Evolutionary conservation across 2,888 invertebrate genomes (phyloP), one percentile per base, ranked within the genome.

Genomic region (Malthinus flaveolus): DNA sequence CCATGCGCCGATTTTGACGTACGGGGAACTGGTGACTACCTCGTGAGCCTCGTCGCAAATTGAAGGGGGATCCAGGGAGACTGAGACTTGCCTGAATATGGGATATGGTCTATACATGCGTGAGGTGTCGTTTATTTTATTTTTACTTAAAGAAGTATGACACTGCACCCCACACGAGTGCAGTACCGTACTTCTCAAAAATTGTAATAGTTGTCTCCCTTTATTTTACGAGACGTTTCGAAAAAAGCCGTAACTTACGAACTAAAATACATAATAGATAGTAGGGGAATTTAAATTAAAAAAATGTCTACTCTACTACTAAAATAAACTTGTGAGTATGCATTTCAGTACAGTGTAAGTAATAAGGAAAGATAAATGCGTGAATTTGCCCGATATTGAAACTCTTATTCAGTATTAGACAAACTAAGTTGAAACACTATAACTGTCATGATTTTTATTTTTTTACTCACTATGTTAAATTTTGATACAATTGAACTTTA

Each of bases 41-140:
- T 70, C 93, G 87, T 72, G 93, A 94, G 68, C 91, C 92, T 70
- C 95, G 88, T 64, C 96, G 89, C 73, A 91, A 84, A 83, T 93
- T 93, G 87, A 95, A 96, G 71, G 97, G 97, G 71, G 97, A 97
- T 72, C 96, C 96, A 73, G 97, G 97, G 78, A 97, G 88, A 81
- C 96, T 97, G 79, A 95, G 87, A 81, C 96, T 97, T 77, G 95
- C 93, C 96, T 97, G 87, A 74, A 79, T 71, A 78, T 73, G 74
- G 73, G 75, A 78, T 70, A 77, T 74, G 71, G 72, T 73, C 75
- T 76, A 75, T 75, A 75, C 72, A 74, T 75, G 74, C 72, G 69
- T 72, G 68, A 72, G 67, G 68, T 70, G 68, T 70, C 66, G 68
- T 51, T 23, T 63, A 73, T 69, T 64, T 66, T 62, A 69, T 71